Percentiles rank a stretch among this genome's conserved stretches.
These are phyloP conservation scores for Rachycentron canadum DNA, from an alignment of 2,797 vertebrate species.

Conservation along the genomic window DNA sequence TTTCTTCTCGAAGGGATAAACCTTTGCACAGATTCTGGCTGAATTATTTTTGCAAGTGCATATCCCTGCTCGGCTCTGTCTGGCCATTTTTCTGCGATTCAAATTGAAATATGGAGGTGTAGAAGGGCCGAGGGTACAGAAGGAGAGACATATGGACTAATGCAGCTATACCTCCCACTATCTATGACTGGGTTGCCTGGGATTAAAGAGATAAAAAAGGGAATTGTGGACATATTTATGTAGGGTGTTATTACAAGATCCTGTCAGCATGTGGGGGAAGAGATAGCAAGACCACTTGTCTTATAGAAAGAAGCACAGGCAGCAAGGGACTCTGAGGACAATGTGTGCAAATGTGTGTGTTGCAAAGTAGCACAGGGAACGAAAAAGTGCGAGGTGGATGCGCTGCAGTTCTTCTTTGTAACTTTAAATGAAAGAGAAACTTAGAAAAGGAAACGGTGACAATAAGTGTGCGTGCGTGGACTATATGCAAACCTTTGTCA, in stretches of 20 bases:
- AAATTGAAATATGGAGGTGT: conserved; percentile 54
- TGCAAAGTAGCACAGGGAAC: not conserved
- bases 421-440: conserved; percentile 51
- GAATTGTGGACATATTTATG: conserved; percentile 53
- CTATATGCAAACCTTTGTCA: conserved; percentile 89
- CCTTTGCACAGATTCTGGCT: conserved; percentile 7
- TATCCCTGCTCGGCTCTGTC: conserved; percentile 9
- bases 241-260: conserved; percentile 54
- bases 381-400: conserved; percentile 2
- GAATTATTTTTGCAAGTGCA: conserved; percentile 17
- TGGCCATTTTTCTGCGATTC: conserved; percentile 52
- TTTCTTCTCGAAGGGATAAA: conserved; percentile 1
- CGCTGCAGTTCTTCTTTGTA: conserved; percentile 22
- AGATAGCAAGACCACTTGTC: conserved; percentile 50
- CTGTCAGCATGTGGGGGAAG: conserved; percentile 44
- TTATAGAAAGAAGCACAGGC: conserved; percentile 29
- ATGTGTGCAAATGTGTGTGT: not conserved
- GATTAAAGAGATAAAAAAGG: conserved; percentile 64
- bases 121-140: conserved; percentile 44
- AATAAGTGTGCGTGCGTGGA: conserved; percentile 14
- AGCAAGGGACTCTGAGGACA: conserved; percentile 28
- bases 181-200: conserved; percentile 49
- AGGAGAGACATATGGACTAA: conserved; percentile 64
- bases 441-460: conserved; percentile 16
- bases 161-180: conserved; percentile 55